Evolutionary conservation across 2,888 invertebrate genomes (phyloP), one percentile per base, ranked within the genome.

Genomic region (Lymantria dispar): DNA sequence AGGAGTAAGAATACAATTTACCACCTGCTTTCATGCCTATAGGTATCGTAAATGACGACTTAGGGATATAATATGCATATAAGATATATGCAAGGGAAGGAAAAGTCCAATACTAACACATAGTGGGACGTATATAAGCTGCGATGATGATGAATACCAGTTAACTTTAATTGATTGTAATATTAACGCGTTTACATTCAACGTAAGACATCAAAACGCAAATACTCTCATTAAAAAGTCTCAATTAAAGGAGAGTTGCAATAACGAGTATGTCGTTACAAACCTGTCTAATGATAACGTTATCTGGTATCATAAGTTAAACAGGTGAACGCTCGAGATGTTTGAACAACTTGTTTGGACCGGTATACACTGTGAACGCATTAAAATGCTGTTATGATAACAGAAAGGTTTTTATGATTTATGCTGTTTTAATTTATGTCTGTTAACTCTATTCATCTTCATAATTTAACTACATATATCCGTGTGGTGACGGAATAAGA

Each of bases 251-350:
- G 49, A 43, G 52, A 43, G 39, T 47, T 45, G 14, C 46, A 33
- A 39, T 37, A 12, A 37, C 14, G 11, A 8, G 13, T 36, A 12
- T 50, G 42, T 64, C 58, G 60, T 62, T 64, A 68, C 47, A 53
- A 61, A 65, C 68, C 64, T 64, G 74, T 64, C 60, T n/a, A 40
- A 42, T 62, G 70, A 74, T 76, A 76, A 65, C 56, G 58, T 56
- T 76, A 77, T 78, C 78, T 78, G 62, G 61, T 68, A 75, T 78
- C 74, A 77, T 78, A 72, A 77, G 74, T 68, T 72, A 75, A 68
- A 69, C 81, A 84, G 83, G 87, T 86, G 81, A 82, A 78, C 72
- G 81, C 77, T 80, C 64, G 62, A 33, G 48, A 62, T 78, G 76
- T 81, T 78, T 76, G 68, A 69, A 72, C 73, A 73, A 76, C 64